phyloP scores from a whole-genome alignment of 2,113 vertebrate genomes.

The Paraplagusia blochii region DNA sequence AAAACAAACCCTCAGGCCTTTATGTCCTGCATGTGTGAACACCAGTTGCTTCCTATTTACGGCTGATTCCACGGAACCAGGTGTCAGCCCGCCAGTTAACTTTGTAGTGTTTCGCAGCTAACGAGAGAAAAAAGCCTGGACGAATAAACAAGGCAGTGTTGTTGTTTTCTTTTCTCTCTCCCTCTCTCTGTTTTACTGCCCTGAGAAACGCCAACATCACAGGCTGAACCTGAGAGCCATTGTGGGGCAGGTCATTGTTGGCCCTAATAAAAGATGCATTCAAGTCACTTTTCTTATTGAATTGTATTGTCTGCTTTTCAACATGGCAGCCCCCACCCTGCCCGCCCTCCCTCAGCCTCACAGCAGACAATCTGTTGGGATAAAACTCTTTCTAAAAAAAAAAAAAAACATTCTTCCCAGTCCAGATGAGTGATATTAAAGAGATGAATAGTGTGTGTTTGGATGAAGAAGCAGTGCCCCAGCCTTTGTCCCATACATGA shows the following conservation, averaged over 20 bases:
- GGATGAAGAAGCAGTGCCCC: slow-evolving; percentile 50
- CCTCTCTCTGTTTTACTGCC: slow-evolving; percentile 35
- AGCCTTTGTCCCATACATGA: slow-evolving; percentile 67
- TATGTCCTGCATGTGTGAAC: slow-evolving; percentile 6
- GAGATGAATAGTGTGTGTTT: slow-evolving; percentile 68
- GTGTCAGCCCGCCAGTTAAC: slow-evolving; percentile 49
- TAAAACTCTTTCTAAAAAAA: slow-evolving; percentile 63
- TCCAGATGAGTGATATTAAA: slow-evolving; percentile 75
- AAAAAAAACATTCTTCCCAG: slow-evolving; percentile 49
- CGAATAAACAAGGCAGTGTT: slow-evolving; percentile 50
- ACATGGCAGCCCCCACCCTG: slow-evolving; percentile 63
- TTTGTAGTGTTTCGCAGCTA: slow-evolving; percentile 20
- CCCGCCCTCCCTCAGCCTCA: no score
- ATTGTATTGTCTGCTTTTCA: slow-evolving; percentile 77
- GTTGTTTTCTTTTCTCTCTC: slow-evolving; percentile 17
- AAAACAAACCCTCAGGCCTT: neutral
- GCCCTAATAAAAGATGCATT: slow-evolving; percentile 74
- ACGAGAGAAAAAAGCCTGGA: slow-evolving; percentile 20
- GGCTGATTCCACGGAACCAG: neutral
- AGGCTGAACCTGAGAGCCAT: slow-evolving; percentile 70
- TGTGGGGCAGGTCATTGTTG: slow-evolving; percentile 71
- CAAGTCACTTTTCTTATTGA: slow-evolving; percentile 79
- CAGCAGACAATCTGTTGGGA: slow-evolving; percentile 74
- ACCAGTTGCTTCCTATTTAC: slow-evolving; percentile 12
- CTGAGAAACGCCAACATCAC: slow-evolving; percentile 70